Evolutionary conservation across 2,797 vertebrate species (phyloP).

Genomic region (Glossophaga mutica): DNA sequence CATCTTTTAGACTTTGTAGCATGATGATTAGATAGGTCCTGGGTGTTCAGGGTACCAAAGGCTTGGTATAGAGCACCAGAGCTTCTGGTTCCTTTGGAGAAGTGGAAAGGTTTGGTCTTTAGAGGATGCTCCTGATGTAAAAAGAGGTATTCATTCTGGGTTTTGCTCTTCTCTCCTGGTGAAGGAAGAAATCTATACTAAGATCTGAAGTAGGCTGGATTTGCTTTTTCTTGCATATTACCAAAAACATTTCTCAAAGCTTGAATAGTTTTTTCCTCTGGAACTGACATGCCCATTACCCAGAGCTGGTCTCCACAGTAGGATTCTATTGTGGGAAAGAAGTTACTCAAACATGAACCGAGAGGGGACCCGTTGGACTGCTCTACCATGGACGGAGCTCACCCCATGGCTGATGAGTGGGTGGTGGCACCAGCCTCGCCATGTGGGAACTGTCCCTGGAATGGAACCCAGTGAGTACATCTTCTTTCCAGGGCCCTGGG

Average conservation of each 20-base stretch:
- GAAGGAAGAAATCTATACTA: background rate
- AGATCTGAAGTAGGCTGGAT: background rate
- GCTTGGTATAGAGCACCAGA: background rate
- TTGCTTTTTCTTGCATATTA: background rate
- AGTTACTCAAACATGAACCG: background rate
- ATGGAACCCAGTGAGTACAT: background rate
- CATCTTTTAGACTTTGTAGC: background rate
- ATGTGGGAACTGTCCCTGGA: background rate
- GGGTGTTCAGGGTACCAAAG: background rate
- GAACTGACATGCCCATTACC: background rate
- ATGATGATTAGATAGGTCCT: background rate
- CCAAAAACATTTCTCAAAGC: background rate
- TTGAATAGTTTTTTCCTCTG: background rate
- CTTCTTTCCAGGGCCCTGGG: no score
- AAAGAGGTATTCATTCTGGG: background rate
- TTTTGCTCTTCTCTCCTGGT: background rate
- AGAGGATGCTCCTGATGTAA: background rate
- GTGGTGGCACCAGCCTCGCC: background rate
- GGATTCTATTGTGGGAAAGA: background rate
- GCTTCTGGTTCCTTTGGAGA: background rate
- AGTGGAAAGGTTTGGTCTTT: background rate
- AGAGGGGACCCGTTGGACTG: background rate
- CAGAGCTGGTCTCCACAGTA: background rate
- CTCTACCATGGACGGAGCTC: background rate
- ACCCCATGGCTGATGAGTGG: background rate